phyloP scores from a whole-genome alignment of 2,113 vertebrate species.

The Chionis minor region DNA sequence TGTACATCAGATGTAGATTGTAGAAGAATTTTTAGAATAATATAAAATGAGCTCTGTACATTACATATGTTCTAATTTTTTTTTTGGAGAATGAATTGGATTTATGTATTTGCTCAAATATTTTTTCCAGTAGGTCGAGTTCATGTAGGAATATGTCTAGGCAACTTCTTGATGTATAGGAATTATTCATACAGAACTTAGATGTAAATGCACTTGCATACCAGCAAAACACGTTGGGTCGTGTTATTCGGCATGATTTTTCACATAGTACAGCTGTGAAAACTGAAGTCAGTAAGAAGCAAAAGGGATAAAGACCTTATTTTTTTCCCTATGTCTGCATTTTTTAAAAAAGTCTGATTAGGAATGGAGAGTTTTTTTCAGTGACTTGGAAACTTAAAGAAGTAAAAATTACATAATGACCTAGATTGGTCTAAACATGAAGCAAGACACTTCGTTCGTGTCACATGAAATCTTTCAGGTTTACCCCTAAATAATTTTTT shows the following conservation, averaged over 20 bases:
- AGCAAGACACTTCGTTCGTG: neutral
- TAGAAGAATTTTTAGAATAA: neutral
- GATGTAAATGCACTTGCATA: neutral
- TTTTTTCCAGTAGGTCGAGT: neutral
- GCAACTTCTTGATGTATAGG: neutral
- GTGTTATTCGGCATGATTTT: neutral
- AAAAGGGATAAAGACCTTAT: neutral
- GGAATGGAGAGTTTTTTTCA: neutral
- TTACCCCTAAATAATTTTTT: neutral
- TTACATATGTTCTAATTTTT: neutral
- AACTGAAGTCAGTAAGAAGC: neutral
- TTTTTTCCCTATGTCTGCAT: neutral
- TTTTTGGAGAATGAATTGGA: neutral
- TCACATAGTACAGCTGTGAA: neutral
- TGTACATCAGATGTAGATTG: neutral
- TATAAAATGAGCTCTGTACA: neutral
- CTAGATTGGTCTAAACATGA: neutral
- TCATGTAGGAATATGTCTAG: slow-evolving; percentile 14
- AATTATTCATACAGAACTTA: neutral
- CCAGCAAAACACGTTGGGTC: neutral
- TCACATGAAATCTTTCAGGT: neutral
- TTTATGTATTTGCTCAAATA: neutral
- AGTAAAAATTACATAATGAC: neutral
- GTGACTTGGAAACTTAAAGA: neutral
- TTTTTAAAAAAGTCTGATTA: neutral